Evolutionary conservation across 2,113 vertebrate genomes (phyloP), one percentile per base, ranked within the genome.

Genomic region (Scophthalmus maximus): DNA sequence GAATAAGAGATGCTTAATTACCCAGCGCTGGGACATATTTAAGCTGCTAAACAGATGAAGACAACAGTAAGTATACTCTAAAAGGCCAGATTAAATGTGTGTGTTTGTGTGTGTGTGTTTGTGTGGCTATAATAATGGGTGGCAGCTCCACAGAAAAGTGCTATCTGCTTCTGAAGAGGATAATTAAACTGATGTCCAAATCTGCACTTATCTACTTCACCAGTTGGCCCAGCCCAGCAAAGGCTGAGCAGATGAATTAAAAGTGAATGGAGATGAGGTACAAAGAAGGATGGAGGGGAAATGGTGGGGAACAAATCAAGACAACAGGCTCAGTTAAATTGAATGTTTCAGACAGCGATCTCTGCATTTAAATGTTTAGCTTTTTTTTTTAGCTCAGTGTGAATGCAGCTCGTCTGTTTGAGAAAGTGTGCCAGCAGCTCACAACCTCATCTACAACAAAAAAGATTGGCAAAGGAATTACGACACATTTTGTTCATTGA

Each of bases 121-220:
- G 47, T 70, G 68, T 79, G 76, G 57, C 52, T 73, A 49, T 56
- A 56, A 84, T 73, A 85, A 81, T 34, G 50, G 59, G 57, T 68
- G 58, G 57, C 56, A 73, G 76, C 56, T 9, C 53, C 65, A 69
- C 74, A 78, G 42, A 64, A 79, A 79, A 89, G 67, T 68, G 85
- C 76, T 85, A 89, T 87, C 60, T 76, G 50, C 44, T 81, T 68
- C 66, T 86, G 57, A 89, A 87, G 85, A 89, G 85, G 88, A 86
- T 91, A 90, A 92, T 92, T 90, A 88, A 88, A 83, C 86, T 79
- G 61, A 81, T 82, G 69, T 83, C 70, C 83, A 91, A 92, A 86
- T 87, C 67, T 52, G 66, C 68, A 76, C 68, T 88, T 85, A 93
- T 92, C 85, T 87, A 64, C 64, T 76, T 76, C 73, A 64, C 64